Base-by-base conservation (phyloP, 37 sponge, comb jelly and placozoan species). In the Ephydatia muelleri region DNA sequence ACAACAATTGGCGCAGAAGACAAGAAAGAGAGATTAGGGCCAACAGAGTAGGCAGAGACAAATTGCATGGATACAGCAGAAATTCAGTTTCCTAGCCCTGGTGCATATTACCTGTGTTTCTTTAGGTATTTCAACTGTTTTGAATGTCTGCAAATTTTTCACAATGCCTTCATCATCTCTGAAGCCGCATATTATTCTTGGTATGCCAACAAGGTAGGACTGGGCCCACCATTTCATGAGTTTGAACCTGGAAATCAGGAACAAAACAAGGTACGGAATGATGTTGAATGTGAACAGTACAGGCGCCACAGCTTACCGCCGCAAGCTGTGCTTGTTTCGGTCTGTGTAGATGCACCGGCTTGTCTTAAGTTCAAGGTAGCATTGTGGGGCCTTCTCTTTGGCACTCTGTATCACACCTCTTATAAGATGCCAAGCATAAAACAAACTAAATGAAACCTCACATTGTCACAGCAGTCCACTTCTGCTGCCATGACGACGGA, bases 161-260 rank as follows among this genome's bases (percentile, higher is more conserved):
- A 95, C 89, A 21, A 92, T 80, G 14, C 96, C 96, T 6, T 93
- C 91, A 65, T 95, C 94, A 67, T 95, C 88, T 14, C 96, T 72
- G 49, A 92, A 95, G 26, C 96, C 96, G 83, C 91, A 92, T 26
- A 93, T 81, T 37, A 95, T 92, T 73, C 74, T 90, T 0, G 96
- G 96, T 12, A 95, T 82, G 31, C 94, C 96, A 70, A 95, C 83
- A 11, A 92, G 83, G 72, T 83, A 95, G 16, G 94, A 95, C 81
- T 95, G 96, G 21, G 91, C 93, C 96, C 96, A 95, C 91, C 91
- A 93, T 40, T 93, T 93, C 81, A 93, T 57, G 29, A 95, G 80
- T 75, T 95, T 95, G 84, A 83, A 75, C 43, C 94, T 90, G 70
- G 3, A 81, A 33, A 38, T 8, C 3, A 9, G 80, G 29, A 16